These are phyloP conservation scores for Phaenicophaeus curvirostris DNA, from an alignment of 2,797 vertebrate species.

Conservation along the genomic window DNA sequence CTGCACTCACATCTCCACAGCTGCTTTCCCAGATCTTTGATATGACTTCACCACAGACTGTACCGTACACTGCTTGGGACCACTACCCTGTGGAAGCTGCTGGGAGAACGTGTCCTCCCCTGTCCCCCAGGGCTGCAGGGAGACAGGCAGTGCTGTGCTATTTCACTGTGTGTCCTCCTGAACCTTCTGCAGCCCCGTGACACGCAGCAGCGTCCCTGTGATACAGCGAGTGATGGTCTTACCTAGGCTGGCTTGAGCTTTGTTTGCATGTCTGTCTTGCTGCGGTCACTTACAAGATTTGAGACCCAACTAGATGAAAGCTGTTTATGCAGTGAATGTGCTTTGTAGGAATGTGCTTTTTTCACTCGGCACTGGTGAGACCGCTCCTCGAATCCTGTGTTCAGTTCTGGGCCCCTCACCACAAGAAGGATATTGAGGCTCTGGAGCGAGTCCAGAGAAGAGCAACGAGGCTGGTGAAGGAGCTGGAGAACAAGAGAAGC, in stretches of 20 bases:
- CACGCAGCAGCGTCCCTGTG: neutral
- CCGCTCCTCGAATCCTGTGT: too few relatives aligned
- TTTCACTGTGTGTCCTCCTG: neutral
- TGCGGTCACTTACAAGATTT: neutral
- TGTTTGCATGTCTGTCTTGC: neutral
- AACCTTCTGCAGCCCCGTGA: neutral
- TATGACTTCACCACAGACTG: neutral
- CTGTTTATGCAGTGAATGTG: neutral
- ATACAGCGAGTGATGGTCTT: neutral
- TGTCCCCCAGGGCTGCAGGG: neutral
- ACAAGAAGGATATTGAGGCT: too few relatives aligned
- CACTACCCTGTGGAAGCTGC: too few relatives aligned
- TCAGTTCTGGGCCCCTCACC: too few relatives aligned
- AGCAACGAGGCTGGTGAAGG: too few relatives aligned
- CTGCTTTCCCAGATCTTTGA: neutral
- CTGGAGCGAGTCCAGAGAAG: too few relatives aligned
- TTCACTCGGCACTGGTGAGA: too few relatives aligned
- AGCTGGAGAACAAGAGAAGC: too few relatives aligned
- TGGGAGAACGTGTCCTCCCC: neutral
- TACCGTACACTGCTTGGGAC: rapidly evolving
- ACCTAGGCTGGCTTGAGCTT: neutral
- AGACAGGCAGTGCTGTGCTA: neutral
- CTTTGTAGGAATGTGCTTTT: neutral
- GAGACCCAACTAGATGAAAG: neutral
- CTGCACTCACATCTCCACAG: neutral